Evolutionary conservation across 2,113 vertebrate genomes (phyloP).

Genomic region (Cervus canadensis): DNA sequence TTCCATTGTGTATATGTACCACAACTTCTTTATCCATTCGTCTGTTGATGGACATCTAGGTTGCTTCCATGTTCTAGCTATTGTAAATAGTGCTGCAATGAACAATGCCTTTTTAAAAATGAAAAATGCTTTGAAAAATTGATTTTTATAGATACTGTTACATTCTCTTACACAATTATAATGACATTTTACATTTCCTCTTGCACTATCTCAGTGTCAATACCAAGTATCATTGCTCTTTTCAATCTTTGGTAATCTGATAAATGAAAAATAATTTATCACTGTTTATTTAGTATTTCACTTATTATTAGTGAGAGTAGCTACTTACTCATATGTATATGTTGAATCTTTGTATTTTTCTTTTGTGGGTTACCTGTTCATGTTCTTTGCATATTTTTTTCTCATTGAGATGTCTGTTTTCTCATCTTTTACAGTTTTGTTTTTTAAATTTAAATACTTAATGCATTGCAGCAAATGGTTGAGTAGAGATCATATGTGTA

Average conservation of each 20-base stretch:
- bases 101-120: background rate
- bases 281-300: background rate
- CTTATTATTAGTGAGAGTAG: background rate
- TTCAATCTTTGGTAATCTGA: background rate
- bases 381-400: conserved; percentile 10
- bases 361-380: conserved; percentile 40
- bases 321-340: background rate
- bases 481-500: background rate
- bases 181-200: background rate
- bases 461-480: background rate
- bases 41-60: background rate
- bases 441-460: background rate
- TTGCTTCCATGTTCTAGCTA: background rate
- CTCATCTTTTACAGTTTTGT: background rate
- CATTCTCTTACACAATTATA: background rate
- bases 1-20: background rate
- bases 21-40: background rate
- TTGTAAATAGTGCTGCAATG: background rate
- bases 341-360: background rate
- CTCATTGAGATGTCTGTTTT: background rate
- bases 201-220: background rate
- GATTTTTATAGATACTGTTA: background rate
- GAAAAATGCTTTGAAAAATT: conserved; percentile 15
- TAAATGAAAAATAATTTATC: background rate
- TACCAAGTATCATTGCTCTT: background rate